Base-by-base conservation (phyloP, 2,797 vertebrate genomes). In the Chrysocyon brachyurus region DNA sequence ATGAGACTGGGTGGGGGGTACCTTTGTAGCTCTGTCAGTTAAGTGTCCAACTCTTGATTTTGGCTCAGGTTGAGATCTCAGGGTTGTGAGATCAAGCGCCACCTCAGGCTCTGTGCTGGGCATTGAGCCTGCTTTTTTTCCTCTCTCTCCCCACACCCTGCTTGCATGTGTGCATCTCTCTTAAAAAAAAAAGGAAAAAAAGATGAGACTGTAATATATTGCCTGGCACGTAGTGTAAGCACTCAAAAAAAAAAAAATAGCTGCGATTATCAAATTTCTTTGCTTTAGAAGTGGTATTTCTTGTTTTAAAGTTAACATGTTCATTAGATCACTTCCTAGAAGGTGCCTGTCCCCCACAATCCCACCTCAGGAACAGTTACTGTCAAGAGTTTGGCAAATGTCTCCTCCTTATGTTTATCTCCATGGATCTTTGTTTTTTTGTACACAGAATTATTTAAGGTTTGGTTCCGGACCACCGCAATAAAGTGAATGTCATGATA, bases 321-420 rank as follows among this genome's bases (percentile, higher is more conserved):
- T 83, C 11, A 17, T 82, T 89, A 89, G 82, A 64, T 36, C 52
- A 33, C 28, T 90, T 91, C 77, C 89, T 91, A 14, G 31, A 88
- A 33, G 72, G 10, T 72, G 16, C 59, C 24, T 82, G 0, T 22
- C 19, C 63, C 40, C 12, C 92, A 17, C 61, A 78, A 26, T 78
- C 12, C 26, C 11, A 87, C 66, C 54, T 24, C 49, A 57, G 10
- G 84, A 46, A 91, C 73, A 72, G 40, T 40, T 40, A 2, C 49
- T 79, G 21, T 90, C 91, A 94, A 2, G 52, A 82, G 57, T 87
- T 75, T 57, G 28, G 56, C 63, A 64, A 79, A 28, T 87, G 19
- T 88, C 40, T 68, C 31, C 49, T 36, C 66, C 89, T 89, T 63
- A 52, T 17, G 66, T 87, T 82, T 31, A 73, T 79, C 54, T 95